Base-by-base conservation (phyloP, 2,888 invertebrate genomes). In the Melinaea marsaeus region DNA sequence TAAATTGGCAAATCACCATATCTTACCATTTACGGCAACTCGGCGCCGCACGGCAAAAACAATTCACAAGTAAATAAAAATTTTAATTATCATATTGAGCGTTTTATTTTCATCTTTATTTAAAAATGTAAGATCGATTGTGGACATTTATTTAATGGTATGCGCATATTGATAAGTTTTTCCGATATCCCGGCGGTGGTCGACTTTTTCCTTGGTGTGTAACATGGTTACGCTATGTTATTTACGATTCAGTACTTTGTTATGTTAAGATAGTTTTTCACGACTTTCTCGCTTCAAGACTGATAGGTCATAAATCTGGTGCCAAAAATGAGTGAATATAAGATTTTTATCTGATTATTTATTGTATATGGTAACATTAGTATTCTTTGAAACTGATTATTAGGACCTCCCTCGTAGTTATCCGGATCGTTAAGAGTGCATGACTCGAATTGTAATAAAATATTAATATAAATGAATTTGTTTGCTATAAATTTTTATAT, bases 141-240 rank as follows among this genome's bases (percentile, higher is more conserved):
- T 78, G 76, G 73, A 75, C 76, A 74, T 84, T 85, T 77, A 80
- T 81, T 77, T 85, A 87, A 88, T 86, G 73, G 74, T 71, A 90
- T 89, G 90, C 86, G 84, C 89, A 89, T 88, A 87, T 80, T 84
- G 80, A 84, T 83, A 70, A 74, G 84, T 86, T 90, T 89, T 90
- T 87, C 87, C 83, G 78, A 71, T 74, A 75, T 73, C 79, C 75
- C 77, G 76, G 80, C 81, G 87, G 88, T 88, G 88, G 87, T 82
- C 86, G 78, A 71, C 83, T 88, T 88, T 90, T 89, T 89, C 86
- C 86, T 79, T 73, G 77, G 79, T 74, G 80, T 75, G 79, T 79
- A 79, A 86, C 84, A 85, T 83, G 78, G 85, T 83, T 74, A 76
- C 74, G 71, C 72, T 61, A 71, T 71, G 80, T 86, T 83, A 88